phyloP scores from a whole-genome alignment of 2,888 invertebrate species.

The Agapostemon virescens region DNA sequence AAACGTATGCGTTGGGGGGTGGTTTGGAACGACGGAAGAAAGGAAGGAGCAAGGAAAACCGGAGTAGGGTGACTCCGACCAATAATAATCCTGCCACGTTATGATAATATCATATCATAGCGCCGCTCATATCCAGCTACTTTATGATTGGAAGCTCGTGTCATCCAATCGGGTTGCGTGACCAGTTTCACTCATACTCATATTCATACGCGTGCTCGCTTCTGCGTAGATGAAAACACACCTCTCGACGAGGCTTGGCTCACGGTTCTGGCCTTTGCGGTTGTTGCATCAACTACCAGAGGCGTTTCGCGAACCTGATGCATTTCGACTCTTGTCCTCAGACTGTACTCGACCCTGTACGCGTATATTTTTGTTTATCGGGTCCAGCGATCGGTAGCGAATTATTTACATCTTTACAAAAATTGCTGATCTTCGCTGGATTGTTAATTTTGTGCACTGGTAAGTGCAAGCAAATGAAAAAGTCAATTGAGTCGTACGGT shows the following conservation, averaged over 20 bases:
- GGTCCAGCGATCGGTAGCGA: neutral
- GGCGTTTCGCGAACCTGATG: neutral
- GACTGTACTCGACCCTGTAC: neutral
- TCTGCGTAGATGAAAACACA: slow-evolving; percentile 6
- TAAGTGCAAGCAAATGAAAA: too few relatives aligned
- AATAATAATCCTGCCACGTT: slow-evolving; percentile 79
- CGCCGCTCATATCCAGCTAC: slow-evolving; percentile 73
- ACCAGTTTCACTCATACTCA: slow-evolving; percentile 35
- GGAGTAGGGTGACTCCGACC: slow-evolving; percentile 76
- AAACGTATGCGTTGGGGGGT: slow-evolving; percentile 74
- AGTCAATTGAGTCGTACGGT: too few relatives aligned
- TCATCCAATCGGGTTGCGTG: slow-evolving; percentile 71
- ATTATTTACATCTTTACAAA: neutral
- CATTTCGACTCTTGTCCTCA: too few relatives aligned
- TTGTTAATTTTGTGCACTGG: too few relatives aligned
- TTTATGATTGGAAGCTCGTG: slow-evolving; percentile 75
- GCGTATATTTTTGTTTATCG: neutral
- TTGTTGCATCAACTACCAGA: neutral
- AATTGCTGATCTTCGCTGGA: neutral
- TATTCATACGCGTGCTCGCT: slow-evolving; percentile 49
- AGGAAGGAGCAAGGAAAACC: slow-evolving; percentile 70
- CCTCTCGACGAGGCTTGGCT: neutral
- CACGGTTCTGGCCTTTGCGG: neutral
- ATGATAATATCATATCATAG: slow-evolving; percentile 80
- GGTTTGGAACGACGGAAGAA: slow-evolving; percentile 71